Base-by-base conservation (phyloP, 2,888 invertebrate species). In the Leucoma salicis region DNA sequence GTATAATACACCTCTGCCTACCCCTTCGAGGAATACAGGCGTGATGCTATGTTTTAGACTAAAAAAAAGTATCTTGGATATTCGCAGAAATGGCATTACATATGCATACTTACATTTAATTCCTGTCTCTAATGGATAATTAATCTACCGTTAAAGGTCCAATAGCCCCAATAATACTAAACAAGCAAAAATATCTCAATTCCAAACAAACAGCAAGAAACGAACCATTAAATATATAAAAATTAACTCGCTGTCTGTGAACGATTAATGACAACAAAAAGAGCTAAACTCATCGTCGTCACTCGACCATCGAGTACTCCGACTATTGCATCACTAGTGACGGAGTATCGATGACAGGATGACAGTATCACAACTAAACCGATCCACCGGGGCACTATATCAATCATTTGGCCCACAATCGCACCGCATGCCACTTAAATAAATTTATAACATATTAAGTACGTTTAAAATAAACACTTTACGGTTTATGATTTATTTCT, bases 391-490 rank as follows among this genome's bases (percentile, higher is more conserved):
- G 74, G 72, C 81, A 80, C 84, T 85, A 82, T 84, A 89, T 88
- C 88, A 88, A 88, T 88, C 88, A 87, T 70, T 61, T 69, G 63
- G 63, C 71, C 72, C 52, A 81, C 87, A 85, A 86, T 84, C 86
- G 80, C 70, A 81, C 80, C 78, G 81, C 82, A 74, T 60, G 80
- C 84, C 88, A 88, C 88, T 88, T 87, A 85, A 86, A 87, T 85
- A 86, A 86, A 88, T 89, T 89, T 88, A 88, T 86, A 87, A 85
- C 87, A 83, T 86, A 87, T 86, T 88, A 89, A 87, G 84, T 86
- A 86, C 85, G 74, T 83, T 78, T 73, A 85, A 83, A 87, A 88
- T 88, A 89, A 87, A 89, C 88, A 88, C 82, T 85, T 85, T 82
- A 78, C 81, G 68, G 79, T 79, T 80, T 87, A 87, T 89, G 89